A percentile compares a stretch with the other conserved stretches of the same genome.
phyloP scores from a whole-genome alignment of 2,888 invertebrate species.

The Chrysolina haemoptera region DNA sequence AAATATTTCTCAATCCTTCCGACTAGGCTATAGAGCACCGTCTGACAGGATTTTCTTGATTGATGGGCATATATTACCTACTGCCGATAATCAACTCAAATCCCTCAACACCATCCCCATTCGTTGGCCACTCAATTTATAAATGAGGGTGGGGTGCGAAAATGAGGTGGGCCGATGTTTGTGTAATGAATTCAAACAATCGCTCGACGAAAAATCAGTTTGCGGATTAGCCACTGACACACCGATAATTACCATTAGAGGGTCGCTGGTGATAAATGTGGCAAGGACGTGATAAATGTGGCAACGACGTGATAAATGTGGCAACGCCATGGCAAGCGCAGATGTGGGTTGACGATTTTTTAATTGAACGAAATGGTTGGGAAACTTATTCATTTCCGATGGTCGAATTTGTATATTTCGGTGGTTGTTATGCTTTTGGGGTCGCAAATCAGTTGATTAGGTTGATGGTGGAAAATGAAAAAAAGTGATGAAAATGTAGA shows the following conservation, averaged over 20 bases:
- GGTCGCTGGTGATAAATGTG: slow-evolving; percentile 2
- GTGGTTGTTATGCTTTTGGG: neutral
- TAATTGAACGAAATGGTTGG: neutral
- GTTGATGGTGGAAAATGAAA: neutral
- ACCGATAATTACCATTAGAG: slow-evolving; percentile 8
- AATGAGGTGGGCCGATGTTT: neutral
- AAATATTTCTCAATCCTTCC: too few relatives aligned
- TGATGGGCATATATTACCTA: too few relatives aligned
- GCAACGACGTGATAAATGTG: slow-evolving; percentile 16
- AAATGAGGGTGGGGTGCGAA: neutral
- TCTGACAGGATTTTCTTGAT: too few relatives aligned
- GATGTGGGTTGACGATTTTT: slow-evolving; percentile 11
- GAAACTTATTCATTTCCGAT: neutral
- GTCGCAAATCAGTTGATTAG: neutral
- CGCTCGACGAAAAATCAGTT: slow-evolving; percentile 3
- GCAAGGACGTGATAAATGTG: slow-evolving; percentile 3
- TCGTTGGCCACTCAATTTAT: neutral
- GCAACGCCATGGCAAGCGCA: slow-evolving; percentile 1
- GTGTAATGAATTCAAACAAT: slow-evolving; percentile 14
- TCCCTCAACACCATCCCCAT: too few relatives aligned
- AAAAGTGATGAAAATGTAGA: too few relatives aligned
- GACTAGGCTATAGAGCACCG: too few relatives aligned
- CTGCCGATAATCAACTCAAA: too few relatives aligned
- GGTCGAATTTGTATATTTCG: neutral
- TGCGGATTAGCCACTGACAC: slow-evolving; percentile 13